Conservation (phyloP, 2,113 vertebrate genomes). For the Camelus bactrianus region DNA sequence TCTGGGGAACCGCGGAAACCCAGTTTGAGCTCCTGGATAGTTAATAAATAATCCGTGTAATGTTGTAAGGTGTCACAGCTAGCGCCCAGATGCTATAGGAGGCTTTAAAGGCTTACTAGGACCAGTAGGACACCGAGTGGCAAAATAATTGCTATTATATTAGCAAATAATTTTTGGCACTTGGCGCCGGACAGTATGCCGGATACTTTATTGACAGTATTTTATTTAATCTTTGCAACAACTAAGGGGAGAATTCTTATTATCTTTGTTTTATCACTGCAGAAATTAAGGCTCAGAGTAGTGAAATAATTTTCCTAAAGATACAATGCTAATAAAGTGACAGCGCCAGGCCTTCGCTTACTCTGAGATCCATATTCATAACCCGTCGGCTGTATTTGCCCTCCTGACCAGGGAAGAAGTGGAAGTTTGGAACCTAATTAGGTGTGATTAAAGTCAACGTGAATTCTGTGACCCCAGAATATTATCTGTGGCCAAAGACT, state of each 20-base stretch:
- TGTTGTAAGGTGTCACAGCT: not conserved
- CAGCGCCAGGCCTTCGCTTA: not conserved
- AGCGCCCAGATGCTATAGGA: not conserved
- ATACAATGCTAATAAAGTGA: not conserved
- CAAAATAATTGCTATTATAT: not conserved
- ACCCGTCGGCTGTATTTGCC: not conserved
- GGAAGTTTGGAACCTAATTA: not conserved
- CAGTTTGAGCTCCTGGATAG: not conserved
- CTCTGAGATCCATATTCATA: not conserved
- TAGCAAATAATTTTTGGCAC: not conserved
- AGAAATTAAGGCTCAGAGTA: not conserved
- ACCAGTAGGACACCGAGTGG: not conserved
- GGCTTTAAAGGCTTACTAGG: not conserved
- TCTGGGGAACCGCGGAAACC: not conserved
- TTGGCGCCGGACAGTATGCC: not conserved
- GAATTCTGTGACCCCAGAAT: slow-evolving; percentile 33
- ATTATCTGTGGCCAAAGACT: not conserved
- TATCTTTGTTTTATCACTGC: slow-evolving; percentile 26
- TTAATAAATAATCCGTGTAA: not conserved
- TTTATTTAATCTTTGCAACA: slow-evolving; percentile 24
- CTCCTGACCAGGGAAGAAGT: not conserved
- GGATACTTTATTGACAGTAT: slow-evolving; percentile 9
- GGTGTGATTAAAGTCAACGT: not conserved
- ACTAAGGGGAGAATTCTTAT: slow-evolving; percentile 3
- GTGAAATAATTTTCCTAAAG: slow-evolving; percentile 14